Evolutionary conservation across 2,797 vertebrate species (phyloP).

Genomic region (Tarsius wallacei): DNA sequence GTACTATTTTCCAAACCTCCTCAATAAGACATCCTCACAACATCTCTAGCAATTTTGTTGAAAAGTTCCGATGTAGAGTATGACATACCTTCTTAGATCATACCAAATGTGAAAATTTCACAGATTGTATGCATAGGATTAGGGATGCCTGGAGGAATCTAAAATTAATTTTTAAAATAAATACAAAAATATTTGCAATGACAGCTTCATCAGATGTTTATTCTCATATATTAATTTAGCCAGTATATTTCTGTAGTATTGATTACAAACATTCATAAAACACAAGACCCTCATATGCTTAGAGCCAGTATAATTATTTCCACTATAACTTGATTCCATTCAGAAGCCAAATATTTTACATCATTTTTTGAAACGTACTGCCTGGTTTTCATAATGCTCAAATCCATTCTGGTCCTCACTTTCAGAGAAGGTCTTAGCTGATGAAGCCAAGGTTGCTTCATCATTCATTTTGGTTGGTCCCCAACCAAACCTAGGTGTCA

Average conservation of each 20-base stretch:
- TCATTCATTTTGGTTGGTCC: no score
- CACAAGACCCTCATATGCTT: not conserved
- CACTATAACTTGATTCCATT: not conserved
- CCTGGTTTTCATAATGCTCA: not conserved
- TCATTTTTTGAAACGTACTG: not conserved
- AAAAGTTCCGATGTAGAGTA: not conserved
- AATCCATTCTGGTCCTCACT: not conserved
- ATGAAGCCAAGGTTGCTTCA: not conserved
- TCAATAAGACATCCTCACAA: not conserved
- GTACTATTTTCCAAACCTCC: not conserved
- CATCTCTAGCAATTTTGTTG: not conserved
- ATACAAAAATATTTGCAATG: conserved; percentile 31
- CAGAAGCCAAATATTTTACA: not conserved
- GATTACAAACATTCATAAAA: conserved; percentile 12
- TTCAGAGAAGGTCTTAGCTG: not conserved
- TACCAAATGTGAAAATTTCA: not conserved
- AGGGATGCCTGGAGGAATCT: not conserved
- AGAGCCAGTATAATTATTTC: not conserved
- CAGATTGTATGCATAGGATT: not conserved
- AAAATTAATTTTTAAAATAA: not conserved
- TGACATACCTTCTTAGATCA: not conserved
- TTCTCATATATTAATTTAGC: not conserved
- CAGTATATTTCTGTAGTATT: conserved; percentile 11
- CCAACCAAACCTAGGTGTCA: not conserved
- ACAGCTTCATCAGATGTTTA: not conserved